Conservation (phyloP, 2,797 vertebrate genomes). For the Anas bahamensis region DNA sequence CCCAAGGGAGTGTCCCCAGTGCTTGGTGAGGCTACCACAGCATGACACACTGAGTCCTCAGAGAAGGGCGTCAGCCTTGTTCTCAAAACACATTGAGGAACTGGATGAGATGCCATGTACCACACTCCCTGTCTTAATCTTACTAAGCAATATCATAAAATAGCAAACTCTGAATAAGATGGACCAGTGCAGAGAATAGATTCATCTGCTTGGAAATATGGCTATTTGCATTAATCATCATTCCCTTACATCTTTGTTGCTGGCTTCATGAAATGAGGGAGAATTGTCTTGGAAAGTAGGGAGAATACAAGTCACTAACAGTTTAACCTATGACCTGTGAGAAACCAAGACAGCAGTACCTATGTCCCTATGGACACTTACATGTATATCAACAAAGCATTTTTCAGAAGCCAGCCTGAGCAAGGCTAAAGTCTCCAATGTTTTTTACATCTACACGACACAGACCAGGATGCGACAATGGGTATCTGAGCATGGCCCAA, state of each 20-base stretch:
- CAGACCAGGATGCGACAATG: fast-evolving
- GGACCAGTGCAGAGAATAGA: not conserved
- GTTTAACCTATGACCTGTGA: not conserved
- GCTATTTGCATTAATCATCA: not conserved
- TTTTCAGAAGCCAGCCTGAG: not conserved
- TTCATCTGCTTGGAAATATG: not conserved
- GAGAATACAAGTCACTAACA: not conserved
- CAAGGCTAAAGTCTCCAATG: not conserved
- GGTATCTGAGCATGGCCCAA: not conserved
- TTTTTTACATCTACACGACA: not conserved
- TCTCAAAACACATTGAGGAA: not conserved
- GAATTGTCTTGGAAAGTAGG: not conserved
- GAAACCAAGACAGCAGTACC: not conserved
- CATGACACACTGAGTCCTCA: not conserved
- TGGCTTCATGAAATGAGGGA: not conserved
- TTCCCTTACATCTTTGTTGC: not conserved
- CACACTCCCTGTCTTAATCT: not conserved
- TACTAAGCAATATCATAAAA: not conserved
- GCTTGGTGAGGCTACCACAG: not conserved
- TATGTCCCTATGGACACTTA: not conserved
- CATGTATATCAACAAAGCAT: not conserved
- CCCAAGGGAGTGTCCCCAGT: not conserved
- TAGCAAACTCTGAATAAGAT: not conserved
- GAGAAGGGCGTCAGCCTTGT: not conserved
- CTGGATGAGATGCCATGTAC: not conserved